Evolutionary conservation across 2,113 vertebrate genomes (phyloP), one percentile per base, ranked within the genome.

Genomic region (Corydoras sp.): DNA sequence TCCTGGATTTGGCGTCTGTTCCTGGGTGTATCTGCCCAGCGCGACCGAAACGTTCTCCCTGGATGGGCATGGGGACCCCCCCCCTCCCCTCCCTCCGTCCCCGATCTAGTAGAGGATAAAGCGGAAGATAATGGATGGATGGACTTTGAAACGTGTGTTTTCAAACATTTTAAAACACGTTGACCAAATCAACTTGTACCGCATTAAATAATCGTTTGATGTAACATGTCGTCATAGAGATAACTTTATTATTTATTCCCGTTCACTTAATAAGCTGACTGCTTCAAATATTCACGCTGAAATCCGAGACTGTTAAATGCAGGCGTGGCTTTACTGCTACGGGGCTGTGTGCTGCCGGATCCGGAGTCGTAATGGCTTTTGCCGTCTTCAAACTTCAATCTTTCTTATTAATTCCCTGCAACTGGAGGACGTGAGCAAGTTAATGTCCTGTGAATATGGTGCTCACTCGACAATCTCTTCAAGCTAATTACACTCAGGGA

Each of bases 361-460:
- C 62, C 71, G 43, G 78, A 84, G 93, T 92, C 90, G 92, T 97
- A 96, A 98, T 98, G 96, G 94, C 93, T 95, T 98, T 96, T 98
- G 95, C 96, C 98, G 96, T 97, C 96, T 98, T 99, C 98, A 99
- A 99, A 99, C 97, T 99, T 98, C 97, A 99, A 98, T 98, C 97
- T 98, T 97, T 98, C 95, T 95, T 98, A 99, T 99, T 98, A 99
- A 99, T 99, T 98, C 96, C 88, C 94, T 96, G 96, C 95, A 97
- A 98, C 95, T 98, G 96, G 95, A 99, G 95, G 98, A 99, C 97
- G 95, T 97, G 89, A 94, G 94, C 98, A 95, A 97, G 96, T 98
- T 99, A 99, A 99, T 99, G 97, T 98, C 94, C 95, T 96, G 93
- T 99, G 96, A 99, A 98, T 93, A 94, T 98, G 97, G 97, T 98